A percentile compares a stretch with the other conserved stretches of the same genome.
Conservation (phyloP, 2,113 vertebrate genomes). For the Numida meleagris region DNA sequence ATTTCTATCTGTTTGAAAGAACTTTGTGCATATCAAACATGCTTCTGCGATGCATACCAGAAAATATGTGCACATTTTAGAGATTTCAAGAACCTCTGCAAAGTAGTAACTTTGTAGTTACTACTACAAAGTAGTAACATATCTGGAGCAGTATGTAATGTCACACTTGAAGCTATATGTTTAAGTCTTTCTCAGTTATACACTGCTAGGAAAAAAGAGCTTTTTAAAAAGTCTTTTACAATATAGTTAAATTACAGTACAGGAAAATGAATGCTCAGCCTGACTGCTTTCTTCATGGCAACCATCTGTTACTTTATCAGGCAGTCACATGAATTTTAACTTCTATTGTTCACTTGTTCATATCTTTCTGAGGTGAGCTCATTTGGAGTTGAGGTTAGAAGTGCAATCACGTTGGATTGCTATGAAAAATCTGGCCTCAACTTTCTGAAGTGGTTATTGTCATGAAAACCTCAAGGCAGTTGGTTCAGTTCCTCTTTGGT, state of each 20-base stretch:
- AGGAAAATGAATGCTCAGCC: background rate
- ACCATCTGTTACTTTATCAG: background rate
- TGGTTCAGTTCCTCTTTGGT: background rate
- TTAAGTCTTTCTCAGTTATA: background rate
- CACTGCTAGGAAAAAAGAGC: background rate
- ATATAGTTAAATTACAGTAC: background rate
- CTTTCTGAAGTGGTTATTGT: background rate
- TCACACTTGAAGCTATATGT: background rate
- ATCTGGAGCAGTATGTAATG: background rate
- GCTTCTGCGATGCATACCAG: background rate
- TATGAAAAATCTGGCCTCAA: slow-evolving; percentile 12
- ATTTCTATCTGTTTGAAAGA: background rate
- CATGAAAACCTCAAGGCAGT: background rate
- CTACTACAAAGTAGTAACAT: background rate
- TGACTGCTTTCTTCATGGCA: background rate
- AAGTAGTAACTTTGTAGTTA: too few relatives aligned
- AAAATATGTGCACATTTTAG: background rate
- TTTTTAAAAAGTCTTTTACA: background rate
- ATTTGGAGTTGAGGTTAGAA: background rate
- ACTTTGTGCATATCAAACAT: background rate
- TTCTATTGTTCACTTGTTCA: slow-evolving; percentile 7
- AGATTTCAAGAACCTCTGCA: background rate
- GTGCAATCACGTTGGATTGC: background rate
- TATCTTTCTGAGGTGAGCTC: background rate
- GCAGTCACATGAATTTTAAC: slow-evolving; percentile 4